Base-by-base conservation (phyloP, 2,113 vertebrate species). In the Kryptolebias marmoratus region DNA sequence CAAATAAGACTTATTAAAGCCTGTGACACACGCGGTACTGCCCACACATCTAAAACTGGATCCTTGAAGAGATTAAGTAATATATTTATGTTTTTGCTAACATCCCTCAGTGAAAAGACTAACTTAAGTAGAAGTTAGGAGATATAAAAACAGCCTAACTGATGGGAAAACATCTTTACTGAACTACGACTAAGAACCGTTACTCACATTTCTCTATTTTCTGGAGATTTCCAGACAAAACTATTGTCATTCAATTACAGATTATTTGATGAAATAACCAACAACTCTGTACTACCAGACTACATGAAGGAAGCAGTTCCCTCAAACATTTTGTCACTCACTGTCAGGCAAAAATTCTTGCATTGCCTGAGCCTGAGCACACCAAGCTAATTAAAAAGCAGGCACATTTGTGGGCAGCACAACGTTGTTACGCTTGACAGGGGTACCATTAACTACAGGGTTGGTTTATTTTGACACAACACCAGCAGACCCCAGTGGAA, bases 1-100 rank as follows among this genome's bases (percentile, higher is more conserved):
- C 64, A 77, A 71, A 73, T 76, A 56, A 62, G 75, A 74, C 11
- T 55, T 15, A 79, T 77, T 81, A 70, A 79, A 77, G 55, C 54
- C 50, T 53, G 44, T 79, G 60, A 77, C 49, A 76, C 79, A 80
- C 47, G 61, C 16, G 3, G 44, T 14, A 31, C 73, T 73, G 18
- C 73, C 72, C 70, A 71, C 79, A 70, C 56, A 44, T 72, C 59
- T 63, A 49, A 78, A 86, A 65, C 16, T 73, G 76, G 57, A 57
- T 70, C 12, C 18, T 54, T 6, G 11, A 50, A 74, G 15, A n/a
- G 30, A 61, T 67, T 9, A 48, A 0, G 31, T 45, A 57, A 59
- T 32, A 47, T 11, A 11, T 36, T 44, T 10, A 10, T 48, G 42
- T 27, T 39, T 39, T 66, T 68, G 32, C 71, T 64, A 67, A 11